These are phyloP conservation scores for Ochropleura plecta DNA, from an alignment of 2,888 invertebrate genomes.

Conservation along the genomic window DNA sequence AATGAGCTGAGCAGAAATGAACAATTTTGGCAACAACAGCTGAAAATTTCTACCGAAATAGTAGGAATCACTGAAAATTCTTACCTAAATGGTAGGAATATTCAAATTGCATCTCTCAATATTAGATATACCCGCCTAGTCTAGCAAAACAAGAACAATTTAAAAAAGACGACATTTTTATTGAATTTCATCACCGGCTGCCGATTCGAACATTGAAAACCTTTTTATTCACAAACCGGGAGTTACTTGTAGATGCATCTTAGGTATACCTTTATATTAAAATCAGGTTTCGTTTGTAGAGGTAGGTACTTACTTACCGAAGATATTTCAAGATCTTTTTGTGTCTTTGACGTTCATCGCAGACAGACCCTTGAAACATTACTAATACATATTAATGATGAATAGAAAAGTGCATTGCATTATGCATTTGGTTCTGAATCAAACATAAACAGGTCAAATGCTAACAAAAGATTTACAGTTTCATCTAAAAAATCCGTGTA, in stretches of 20 bases:
- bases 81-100: background rate
- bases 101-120: background rate
- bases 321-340: constrained; percentile 14
- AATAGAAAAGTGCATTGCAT: constrained; percentile 73
- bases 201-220: constrained; percentile 26
- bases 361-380: constrained; percentile 63
- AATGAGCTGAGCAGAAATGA: constrained; percentile 13
- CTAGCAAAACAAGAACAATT: background rate
- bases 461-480: constrained; percentile 7
- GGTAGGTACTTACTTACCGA: background rate
- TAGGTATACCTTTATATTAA: constrained; percentile 10
- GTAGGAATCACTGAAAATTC: background rate
- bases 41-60: constrained; percentile 1
- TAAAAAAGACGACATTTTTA: constrained; percentile 2
- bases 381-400: constrained; percentile 76
- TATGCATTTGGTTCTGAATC: constrained; percentile 61
- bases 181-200: constrained; percentile 39
- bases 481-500: background rate
- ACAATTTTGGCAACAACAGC: constrained; percentile 12
- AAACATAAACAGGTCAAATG: constrained; percentile 24
- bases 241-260: constrained; percentile 11
- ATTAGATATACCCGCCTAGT: background rate
- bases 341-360: constrained; percentile 52
- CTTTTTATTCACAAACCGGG: constrained; percentile 32
- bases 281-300: constrained; percentile 22